Base-by-base conservation (phyloP, 2,113 vertebrate species). In the Brevimyrus niger region DNA sequence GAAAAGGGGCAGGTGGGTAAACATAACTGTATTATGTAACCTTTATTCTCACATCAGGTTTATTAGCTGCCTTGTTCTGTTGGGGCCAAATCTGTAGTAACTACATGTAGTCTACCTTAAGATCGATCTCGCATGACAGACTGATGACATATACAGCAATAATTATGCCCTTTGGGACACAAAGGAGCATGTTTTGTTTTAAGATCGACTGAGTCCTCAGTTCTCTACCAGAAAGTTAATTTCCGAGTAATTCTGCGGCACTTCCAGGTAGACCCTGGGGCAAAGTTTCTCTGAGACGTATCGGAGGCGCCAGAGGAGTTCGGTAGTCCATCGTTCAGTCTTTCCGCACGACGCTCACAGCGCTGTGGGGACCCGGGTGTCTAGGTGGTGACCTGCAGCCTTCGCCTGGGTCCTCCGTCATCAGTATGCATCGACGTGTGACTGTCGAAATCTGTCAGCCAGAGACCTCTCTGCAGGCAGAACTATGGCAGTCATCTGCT, bases 81-180 rank as follows among this genome's bases (percentile, higher is more conserved):
- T 42, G 17, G 35, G 35, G 61, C 10, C n/a, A 31, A 4, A 10
- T 10, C 17, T 35, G 35, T 80, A 31, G 61, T 19, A 80, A 42
- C 73, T 80, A 35, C 73, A 80, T 80, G 73, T 17, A 69, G 61
- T 11, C 10, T 69, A 80, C 4, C 31, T 27, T 3, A 13, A 80
- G 73, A 80, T 76, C 27, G 69, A 76, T 42, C 35, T 80, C 38
- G 31, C 35, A 42, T 80, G 73, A 80, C 35, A 80, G 31, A 38
- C 35, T 80, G 61, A 31, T 80, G 35, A 55, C 15, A 87, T 87
- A 19, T 38, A 19, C 88, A 11, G n/a, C 38, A 88, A 73, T 89
- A 83, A 83, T 89, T 48, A 89, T 89, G 73, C 73, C 88, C 69
- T 83, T 58, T 44, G 88, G 31, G 31, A n/a, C 51, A 83, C 31